phyloP scores from a whole-genome alignment of 1,140 invertebrate species.

The Carcinoscorpius rotundicauda region DNA sequence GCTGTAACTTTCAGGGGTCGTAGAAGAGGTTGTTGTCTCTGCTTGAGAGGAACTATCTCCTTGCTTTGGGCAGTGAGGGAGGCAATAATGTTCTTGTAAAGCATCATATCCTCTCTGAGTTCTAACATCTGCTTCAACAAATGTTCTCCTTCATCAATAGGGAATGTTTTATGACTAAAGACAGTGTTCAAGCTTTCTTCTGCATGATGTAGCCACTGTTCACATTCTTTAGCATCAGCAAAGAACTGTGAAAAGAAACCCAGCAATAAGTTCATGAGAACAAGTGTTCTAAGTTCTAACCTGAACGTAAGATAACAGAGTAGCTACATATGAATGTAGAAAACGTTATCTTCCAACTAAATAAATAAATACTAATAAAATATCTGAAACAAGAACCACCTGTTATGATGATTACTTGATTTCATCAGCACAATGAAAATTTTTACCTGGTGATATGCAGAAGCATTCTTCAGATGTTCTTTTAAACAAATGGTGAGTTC shows the following conservation, averaged over 20 bases:
- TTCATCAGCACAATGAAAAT: neutral
- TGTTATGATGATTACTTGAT: neutral
- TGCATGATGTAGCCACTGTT: conserved; percentile 78
- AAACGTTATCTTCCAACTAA: no score
- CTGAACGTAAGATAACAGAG: no score
- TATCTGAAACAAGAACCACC: conserved; percentile 1
- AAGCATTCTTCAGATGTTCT: conserved; percentile 80
- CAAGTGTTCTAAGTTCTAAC: no score
- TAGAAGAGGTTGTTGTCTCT: conserved; percentile 66
- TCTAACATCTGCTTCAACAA: conserved; percentile 90
- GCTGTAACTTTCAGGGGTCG: conserved; percentile 70
- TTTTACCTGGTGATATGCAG: conserved; percentile 56
- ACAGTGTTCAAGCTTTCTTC: conserved; percentile 84
- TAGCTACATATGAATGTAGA: no score
- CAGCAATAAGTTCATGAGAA: conserved; percentile 6
- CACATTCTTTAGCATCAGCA: conserved; percentile 71
- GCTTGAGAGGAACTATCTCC: conserved; percentile 77
- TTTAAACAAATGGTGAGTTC: conserved; percentile 88
- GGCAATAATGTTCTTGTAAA: conserved; percentile 69
- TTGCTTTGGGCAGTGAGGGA: conserved; percentile 61
- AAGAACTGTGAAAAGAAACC: conserved; percentile 74
- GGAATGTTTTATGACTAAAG: conserved; percentile 85
- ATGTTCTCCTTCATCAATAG: conserved; percentile 80
- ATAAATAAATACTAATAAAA: no score
- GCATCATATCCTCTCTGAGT: conserved; percentile 74